Base-by-base conservation (phyloP, 2,797 vertebrate genomes). In the Nasua narica region DNA sequence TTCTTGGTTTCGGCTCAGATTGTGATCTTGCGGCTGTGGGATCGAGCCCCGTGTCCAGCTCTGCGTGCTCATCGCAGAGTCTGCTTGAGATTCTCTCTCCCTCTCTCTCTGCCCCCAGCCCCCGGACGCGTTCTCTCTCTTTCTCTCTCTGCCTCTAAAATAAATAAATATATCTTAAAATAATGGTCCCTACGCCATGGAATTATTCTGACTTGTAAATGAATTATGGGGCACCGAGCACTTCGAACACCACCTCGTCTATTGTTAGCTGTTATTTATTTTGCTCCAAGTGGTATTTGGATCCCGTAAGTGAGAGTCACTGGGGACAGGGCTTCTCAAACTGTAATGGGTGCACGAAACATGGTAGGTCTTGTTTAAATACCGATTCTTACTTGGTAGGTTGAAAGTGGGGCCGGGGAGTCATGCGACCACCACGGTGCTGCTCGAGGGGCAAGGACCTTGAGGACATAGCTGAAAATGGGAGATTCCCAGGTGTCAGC, bases 271-370 rank as follows among this genome's bases (percentile, higher is more conserved):
- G 1, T n/a, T 54, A 46, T 5, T 52, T 29, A 7, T 94, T 18
- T 16, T 1, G 23, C 10, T 43, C 50, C 37, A 11, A 12, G 43
- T 6, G 37, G 27, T 43, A 15, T 46, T 52, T 60, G 40, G 48
- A 12, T 37, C 32, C 37, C 18, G 58, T 54, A 32, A 32, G 10
- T 7, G 70, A 54, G 87, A 35, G 65, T 23, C 1, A 11, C 9
- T 0, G 8, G 32, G 83, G 19, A 1, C 35, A n/a, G 2, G 18
- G 37, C 18, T 70, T 70, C 90, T 76, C 27, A 35, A 29, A 21
- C 48, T 25, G 27, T 15, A 15, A 23, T 4, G 9, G 21, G 76
- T 27, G 43, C 14, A 0, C 0, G 4, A 69, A 54, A n/a, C 35
- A 72, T 2, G 2, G 5, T 7, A 81, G 21, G 70, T 32, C 79